These are phyloP conservation scores for Oreohelix idahoensis DNA, from an alignment of 1,140 invertebrate genomes.

Conservation along the genomic window DNA sequence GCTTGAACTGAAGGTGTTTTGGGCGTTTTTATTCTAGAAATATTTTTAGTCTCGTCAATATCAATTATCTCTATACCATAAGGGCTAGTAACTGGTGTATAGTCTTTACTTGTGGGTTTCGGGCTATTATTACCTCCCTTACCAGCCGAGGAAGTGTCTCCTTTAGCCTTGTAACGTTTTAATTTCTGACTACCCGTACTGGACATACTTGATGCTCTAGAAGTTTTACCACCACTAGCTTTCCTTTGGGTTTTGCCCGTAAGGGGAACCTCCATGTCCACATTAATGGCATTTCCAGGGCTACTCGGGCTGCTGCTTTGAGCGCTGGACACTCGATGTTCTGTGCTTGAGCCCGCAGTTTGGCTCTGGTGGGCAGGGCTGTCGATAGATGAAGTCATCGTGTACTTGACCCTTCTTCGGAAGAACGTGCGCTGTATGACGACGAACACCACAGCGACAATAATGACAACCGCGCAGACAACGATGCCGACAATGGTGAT, in stretches of 20 bases:
- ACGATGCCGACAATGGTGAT: slow-evolving; percentile 64
- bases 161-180: background rate
- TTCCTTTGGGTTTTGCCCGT: slow-evolving; percentile 52
- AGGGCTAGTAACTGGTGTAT: slow-evolving; percentile 14
- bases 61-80: slow-evolving; percentile 34
- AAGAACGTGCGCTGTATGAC: slow-evolving; percentile 58
- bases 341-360: background rate
- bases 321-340: slow-evolving; percentile 39
- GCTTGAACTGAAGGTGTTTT: background rate
- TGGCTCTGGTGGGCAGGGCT: slow-evolving; percentile 53
- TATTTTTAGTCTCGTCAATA: background rate
- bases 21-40: background rate
- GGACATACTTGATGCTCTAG: slow-evolving; percentile 54
- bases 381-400: slow-evolving; percentile 57
- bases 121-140: background rate
- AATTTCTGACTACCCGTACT: slow-evolving; percentile 22
- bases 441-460: slow-evolving; percentile 55
- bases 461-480: slow-evolving; percentile 57
- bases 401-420: slow-evolving; percentile 59
- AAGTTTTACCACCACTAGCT: background rate
- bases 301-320: slow-evolving; percentile 49
- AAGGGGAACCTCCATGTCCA: slow-evolving; percentile 64
- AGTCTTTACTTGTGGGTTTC: slow-evolving; percentile 28
- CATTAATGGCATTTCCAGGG: slow-evolving; percentile 47
- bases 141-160: background rate